These are phyloP conservation scores for Octopus sinensis DNA, from an alignment of 1,140 invertebrate species.

Conservation along the genomic window DNA sequence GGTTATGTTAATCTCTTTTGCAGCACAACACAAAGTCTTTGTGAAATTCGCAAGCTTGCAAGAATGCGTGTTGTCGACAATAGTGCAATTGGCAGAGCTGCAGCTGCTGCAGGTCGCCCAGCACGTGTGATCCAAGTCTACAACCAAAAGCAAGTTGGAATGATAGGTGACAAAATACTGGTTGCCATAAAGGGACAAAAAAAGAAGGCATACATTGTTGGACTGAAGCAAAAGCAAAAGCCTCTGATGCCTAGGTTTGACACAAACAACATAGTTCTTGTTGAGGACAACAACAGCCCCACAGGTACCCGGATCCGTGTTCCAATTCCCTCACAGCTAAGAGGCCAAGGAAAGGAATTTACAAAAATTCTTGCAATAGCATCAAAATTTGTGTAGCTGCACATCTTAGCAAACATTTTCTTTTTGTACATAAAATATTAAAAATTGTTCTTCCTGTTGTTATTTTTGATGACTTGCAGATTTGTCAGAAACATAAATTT, in stretches of 20 bases:
- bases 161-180: conserved; percentile 71
- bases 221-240: conserved; percentile 77
- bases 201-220: conserved; percentile 92
- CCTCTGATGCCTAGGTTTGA: conserved; percentile 88
- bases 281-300: conserved; percentile 90
- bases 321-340: conserved; percentile 88
- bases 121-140: conserved; percentile 68
- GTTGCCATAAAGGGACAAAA: conserved; percentile 96
- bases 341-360: conserved; percentile 80
- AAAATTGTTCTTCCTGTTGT: too few relatives aligned
- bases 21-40: conserved; percentile 39
- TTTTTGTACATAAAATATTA: too few relatives aligned
- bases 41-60: conserved; percentile 62
- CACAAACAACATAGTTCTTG: conserved; percentile 92
- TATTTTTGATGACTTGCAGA: too few relatives aligned
- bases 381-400: conserved; percentile 74
- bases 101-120: conserved; percentile 88
- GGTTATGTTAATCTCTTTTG: conserved; percentile 15
- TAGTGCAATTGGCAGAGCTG: conserved; percentile 86
- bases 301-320: conserved; percentile 90
- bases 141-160: conserved; percentile 64
- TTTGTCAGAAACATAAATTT: too few relatives aligned
- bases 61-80: conserved; percentile 92
- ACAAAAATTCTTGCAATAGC: conserved; percentile 92
- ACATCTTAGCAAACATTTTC: background rate